A percentile compares a stretch with the other conserved stretches of the same genome.
These are phyloP conservation scores for Acheta domesticus DNA, from an alignment of 2,888 invertebrate species.

Conservation along the genomic window DNA sequence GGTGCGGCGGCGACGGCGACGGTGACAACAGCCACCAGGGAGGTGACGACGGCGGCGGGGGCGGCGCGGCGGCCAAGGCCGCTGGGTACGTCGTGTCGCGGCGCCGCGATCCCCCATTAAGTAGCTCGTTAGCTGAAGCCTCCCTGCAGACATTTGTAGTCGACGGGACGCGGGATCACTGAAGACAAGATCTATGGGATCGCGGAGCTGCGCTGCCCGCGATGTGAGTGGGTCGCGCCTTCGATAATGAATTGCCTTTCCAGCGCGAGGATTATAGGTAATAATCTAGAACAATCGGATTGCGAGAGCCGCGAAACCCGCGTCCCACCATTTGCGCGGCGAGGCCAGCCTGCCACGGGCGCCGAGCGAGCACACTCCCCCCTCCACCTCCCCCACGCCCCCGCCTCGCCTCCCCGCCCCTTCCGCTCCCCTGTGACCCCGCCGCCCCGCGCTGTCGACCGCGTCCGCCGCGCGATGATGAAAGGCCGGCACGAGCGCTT, in stretches of 20 bases:
- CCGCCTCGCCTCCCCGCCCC: not conserved
- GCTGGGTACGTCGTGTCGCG: not conserved
- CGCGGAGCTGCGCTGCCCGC: not conserved
- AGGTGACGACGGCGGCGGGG: not conserved
- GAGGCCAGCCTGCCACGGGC: not conserved
- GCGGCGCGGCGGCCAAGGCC: not conserved
- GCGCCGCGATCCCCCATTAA: constrained; percentile 18
- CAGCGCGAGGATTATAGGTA: constrained; percentile 9
- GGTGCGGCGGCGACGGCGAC: too few relatives aligned
- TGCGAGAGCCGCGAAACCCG: constrained; percentile 5
- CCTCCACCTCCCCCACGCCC: not conserved
- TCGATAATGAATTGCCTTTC: constrained; percentile 18
- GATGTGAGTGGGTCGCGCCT: constrained; percentile 6
- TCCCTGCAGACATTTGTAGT: constrained; percentile 3
- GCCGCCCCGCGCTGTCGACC: not conserved
- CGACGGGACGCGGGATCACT: constrained; percentile 7
- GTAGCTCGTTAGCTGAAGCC: not conserved
- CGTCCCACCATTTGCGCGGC: not conserved
- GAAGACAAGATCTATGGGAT: constrained; percentile 6
- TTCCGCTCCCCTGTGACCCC: not conserved
- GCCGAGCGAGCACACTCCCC: not conserved
- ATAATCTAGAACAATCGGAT: constrained; percentile 18
- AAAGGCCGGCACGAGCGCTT: too few relatives aligned
- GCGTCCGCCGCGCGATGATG: too few relatives aligned
- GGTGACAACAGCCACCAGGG: too few relatives aligned